phyloP scores from a whole-genome alignment of 2,888 invertebrate genomes.

The Acanthopleura granulata region DNA sequence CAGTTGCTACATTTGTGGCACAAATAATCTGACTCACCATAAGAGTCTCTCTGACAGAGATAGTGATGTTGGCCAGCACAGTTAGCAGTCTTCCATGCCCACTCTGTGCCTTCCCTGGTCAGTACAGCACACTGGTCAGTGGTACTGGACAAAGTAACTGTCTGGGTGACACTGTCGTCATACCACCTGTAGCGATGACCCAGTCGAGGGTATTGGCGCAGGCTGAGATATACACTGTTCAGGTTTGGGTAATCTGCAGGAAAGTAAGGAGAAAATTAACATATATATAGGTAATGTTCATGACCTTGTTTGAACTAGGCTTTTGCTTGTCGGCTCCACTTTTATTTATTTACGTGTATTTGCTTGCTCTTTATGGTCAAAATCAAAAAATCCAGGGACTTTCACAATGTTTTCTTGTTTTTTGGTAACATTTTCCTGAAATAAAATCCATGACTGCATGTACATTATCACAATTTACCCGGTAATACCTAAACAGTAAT shows the following conservation, averaged over 20 bases:
- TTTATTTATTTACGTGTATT: too few relatives aligned
- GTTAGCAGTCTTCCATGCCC: not conserved
- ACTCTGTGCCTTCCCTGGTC: not conserved
- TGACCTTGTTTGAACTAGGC: too few relatives aligned
- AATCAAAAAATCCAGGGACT: too few relatives aligned
- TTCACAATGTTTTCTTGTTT: too few relatives aligned
- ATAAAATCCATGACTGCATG: too few relatives aligned
- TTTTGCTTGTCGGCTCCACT: too few relatives aligned
- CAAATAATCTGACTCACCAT: not conserved
- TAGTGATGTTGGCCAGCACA: not conserved
- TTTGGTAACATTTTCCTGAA: too few relatives aligned
- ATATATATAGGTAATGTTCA: too few relatives aligned
- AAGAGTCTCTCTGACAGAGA: not conserved
- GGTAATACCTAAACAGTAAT: too few relatives aligned
- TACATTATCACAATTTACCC: too few relatives aligned
- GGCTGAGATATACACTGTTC: not conserved
- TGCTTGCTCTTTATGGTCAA: too few relatives aligned
- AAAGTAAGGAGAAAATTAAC: too few relatives aligned
- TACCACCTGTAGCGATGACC: slow-evolving; percentile 6
- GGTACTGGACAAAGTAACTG: not conserved
- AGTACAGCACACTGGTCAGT: not conserved
- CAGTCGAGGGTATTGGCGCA: not conserved
- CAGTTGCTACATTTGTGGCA: not conserved
- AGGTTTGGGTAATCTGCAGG: not conserved
- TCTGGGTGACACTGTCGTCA: not conserved